These are phyloP conservation scores for Zaprionus taronus DNA, from an alignment of 1,140 invertebrate species.

Conservation along the genomic window DNA sequence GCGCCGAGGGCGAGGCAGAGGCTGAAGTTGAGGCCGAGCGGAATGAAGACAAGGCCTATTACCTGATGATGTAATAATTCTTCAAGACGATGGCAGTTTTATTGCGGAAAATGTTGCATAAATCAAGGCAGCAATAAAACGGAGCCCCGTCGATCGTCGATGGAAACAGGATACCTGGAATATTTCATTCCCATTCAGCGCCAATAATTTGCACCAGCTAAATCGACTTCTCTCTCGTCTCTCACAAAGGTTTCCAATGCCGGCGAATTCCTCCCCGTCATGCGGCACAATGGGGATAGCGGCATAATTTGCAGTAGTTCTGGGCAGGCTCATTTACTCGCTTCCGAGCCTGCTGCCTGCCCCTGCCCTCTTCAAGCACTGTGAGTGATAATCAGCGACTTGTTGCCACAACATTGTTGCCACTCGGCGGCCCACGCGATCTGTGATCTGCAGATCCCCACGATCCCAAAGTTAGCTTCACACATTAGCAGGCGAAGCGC, in stretches of 20 bases:
- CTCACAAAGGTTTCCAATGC: constrained; percentile 46
- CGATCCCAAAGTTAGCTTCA: constrained; percentile 38
- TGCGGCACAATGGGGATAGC: constrained; percentile 58
- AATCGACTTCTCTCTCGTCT: constrained; percentile 38
- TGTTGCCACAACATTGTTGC: constrained; percentile 68
- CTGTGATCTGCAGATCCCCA: constrained; percentile 3
- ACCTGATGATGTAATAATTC: constrained; percentile 82
- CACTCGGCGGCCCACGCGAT: constrained; percentile 55
- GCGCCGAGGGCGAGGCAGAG: constrained; percentile 44
- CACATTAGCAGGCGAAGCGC: constrained; percentile 64
- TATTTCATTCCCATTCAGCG: constrained; percentile 60
- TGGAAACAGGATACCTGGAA: constrained; percentile 70
- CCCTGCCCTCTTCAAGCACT: constrained; percentile 49
- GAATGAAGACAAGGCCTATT: constrained; percentile 57
- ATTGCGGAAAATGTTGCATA: constrained; percentile 80
- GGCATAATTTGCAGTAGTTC: constrained; percentile 52
- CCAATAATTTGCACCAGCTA: constrained; percentile 62
- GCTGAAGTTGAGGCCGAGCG: constrained; percentile 24
- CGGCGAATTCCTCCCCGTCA: constrained; percentile 58
- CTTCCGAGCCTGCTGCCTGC: constrained; percentile 19
- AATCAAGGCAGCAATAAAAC: constrained; percentile 79
- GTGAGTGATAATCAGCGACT: constrained; percentile 60
- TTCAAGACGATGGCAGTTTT: constrained; percentile 75
- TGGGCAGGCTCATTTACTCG: constrained; percentile 48
- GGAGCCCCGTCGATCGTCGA: constrained; percentile 50